A percentile compares a stretch with the other conserved stretches of the same genome.
Evolutionary conservation across 2,888 invertebrate genomes (phyloP).

Genomic region (Thysanoteuthis rhombus): DNA sequence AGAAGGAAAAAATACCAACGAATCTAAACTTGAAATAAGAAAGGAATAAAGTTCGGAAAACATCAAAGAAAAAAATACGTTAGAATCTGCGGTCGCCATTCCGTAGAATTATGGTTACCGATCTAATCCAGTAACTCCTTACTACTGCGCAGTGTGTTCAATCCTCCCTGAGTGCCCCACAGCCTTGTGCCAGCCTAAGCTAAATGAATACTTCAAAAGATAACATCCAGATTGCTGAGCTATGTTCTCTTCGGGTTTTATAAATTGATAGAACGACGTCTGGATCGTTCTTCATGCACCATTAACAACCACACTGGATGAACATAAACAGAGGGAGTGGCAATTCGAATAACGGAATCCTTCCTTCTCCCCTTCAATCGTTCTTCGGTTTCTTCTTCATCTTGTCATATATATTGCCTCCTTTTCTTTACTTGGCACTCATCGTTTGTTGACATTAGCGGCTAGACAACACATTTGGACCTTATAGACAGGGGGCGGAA

Average conservation of each 20-base stretch:
- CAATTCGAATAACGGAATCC: not conserved
- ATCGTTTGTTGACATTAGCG: not conserved
- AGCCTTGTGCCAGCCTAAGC: too few species aligned
- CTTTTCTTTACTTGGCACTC: not conserved
- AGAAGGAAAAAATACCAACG: not conserved
- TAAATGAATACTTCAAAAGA: too few species aligned
- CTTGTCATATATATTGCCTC: not conserved
- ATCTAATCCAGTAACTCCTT: too few species aligned
- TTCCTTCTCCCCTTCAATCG: not conserved
- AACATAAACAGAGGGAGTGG: not conserved
- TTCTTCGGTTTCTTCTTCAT: not conserved
- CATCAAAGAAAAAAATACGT: too few species aligned
- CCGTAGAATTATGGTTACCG: too few species aligned
- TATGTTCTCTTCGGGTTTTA: not conserved
- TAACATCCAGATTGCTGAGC: not conserved
- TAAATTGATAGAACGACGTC: not conserved
- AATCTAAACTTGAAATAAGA: too few species aligned
- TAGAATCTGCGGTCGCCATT: too few species aligned
- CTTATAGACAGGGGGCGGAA: too few species aligned
- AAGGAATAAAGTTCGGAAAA: not conserved
- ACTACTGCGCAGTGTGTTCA: too few species aligned
- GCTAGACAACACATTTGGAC: too few species aligned
- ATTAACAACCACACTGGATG: not conserved
- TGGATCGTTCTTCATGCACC: constrained; percentile 33
- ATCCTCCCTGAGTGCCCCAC: too few species aligned